A percentile compares a stretch with the other conserved stretches of the same genome.
These are phyloP conservation scores for Trichoplusia ni DNA, from an alignment of 1,140 invertebrate species.

Conservation along the genomic window DNA sequence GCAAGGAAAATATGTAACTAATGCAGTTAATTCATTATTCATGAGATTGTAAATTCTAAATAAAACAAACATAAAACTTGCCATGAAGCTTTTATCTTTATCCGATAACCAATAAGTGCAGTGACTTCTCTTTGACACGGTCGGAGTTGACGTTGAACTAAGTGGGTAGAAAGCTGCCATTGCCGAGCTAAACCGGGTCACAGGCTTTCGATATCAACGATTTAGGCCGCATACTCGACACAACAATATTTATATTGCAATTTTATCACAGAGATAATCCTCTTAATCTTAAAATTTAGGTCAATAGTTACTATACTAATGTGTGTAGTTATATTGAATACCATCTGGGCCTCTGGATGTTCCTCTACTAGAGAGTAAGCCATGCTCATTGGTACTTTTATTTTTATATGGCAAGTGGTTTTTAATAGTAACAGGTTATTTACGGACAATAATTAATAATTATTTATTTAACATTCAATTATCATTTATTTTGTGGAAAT, in stretches of 20 bases:
- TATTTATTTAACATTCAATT: no score
- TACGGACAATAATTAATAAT: no score
- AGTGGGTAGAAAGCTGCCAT: constrained; percentile 39
- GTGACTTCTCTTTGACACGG: constrained; percentile 36
- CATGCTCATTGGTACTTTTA: no score
- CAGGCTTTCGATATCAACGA: constrained; percentile 33
- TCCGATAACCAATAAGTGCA: constrained; percentile 40
- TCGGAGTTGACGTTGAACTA: constrained; percentile 27
- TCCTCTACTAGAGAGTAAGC: no score
- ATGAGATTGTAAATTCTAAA: no score
- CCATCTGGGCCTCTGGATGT: no score
- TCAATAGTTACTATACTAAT: neutral
- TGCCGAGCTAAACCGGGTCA: constrained; percentile 43
- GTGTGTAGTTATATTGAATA: neutral
- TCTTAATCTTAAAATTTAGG: neutral
- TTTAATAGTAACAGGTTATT: no score
- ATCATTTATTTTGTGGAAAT: no score
- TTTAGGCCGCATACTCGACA: constrained; percentile 19
- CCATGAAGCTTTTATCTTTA: constrained; percentile 44
- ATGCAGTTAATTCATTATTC: no score
- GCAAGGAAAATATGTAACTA: no score
- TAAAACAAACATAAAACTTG: no score
- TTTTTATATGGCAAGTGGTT: no score
- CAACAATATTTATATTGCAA: constrained; percentile 12
- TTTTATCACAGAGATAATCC: neutral